Base-by-base conservation (phyloP, 2,113 vertebrate species). In the Marcusenius ussheri region DNA sequence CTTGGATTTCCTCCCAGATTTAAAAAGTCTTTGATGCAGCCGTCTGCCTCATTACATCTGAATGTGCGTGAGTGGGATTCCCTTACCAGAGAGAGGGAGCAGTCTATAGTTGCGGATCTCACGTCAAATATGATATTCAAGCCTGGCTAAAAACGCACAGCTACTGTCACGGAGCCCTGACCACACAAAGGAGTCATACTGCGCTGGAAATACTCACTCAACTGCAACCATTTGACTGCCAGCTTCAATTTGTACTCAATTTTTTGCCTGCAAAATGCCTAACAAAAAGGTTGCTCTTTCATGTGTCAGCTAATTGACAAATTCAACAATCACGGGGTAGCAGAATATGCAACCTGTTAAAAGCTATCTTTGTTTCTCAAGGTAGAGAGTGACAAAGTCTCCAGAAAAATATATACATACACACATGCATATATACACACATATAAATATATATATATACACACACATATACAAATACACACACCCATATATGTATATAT, bases 291-390 rank as follows among this genome's bases (percentile, higher is more conserved):
- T 84, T 46, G 39, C 56, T 74, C 70, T 87, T 91, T 87, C 90
- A 74, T 84, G 84, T 91, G 58, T 51, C 86, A 27, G 17, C 77
- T 85, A 90, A 84, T 84, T 88, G 77, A 90, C 47, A 24, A 88
- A 74, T 42, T n/a, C 83, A 74, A 51, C 83, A 80, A 35, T 80
- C 35, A 13, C 27, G 10, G 62, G 62, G 62, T 70, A 4, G 11
- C 15, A 6, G 74, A 80, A 8, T 17, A 31, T 70, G n/a, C 62
- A 13, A 70, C 62, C 62, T 66, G 62, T 11, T 66, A 91, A 86
- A 88, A 87, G 89, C 83, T 84, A 89, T 53, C 51, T 88, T 88
- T 70, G 87, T 83, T 50, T 91, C 86, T 46, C 66, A 35, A 50
- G 88, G 56, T 46, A 47, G 42, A 70, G 88, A 77, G 46, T 35